A percentile compares a stretch with the other conserved stretches of the same genome.
phyloP scores from a whole-genome alignment of 2,888 invertebrate species.

The Clusia tigrina region DNA sequence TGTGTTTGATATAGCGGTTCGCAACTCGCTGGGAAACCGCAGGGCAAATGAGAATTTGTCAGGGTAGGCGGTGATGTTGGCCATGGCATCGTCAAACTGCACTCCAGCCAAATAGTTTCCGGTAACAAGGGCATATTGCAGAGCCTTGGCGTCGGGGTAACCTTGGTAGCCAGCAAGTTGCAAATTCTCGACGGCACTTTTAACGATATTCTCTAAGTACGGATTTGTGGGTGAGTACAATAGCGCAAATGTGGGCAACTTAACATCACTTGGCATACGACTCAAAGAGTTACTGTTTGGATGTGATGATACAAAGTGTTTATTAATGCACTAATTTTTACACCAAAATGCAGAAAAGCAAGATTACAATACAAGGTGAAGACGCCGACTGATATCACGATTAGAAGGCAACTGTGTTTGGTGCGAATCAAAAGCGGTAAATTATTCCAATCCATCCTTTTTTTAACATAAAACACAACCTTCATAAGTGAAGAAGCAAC shows the following conservation, averaged over 20 bases:
- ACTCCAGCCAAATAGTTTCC: constrained; percentile 66
- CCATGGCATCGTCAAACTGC: constrained; percentile 67
- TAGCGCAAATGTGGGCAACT: constrained; percentile 41
- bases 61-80: constrained; percentile 61
- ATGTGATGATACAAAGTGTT: no score
- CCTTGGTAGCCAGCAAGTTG: constrained; percentile 30
- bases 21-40: constrained; percentile 73
- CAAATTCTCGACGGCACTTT: constrained; percentile 42
- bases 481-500: no score
- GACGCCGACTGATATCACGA: no score
- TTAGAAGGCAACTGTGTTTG: no score
- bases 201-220: constrained; percentile 62
- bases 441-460: no score
- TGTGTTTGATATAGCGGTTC: constrained; percentile 53
- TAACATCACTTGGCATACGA: neutral
- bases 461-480: no score
- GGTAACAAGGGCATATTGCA: constrained; percentile 36
- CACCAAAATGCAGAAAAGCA: no score
- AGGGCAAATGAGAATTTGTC: constrained; percentile 67
- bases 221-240: constrained; percentile 66
- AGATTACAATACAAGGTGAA: no score
- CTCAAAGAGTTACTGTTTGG: no score
- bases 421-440: no score
- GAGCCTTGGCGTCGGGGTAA: constrained; percentile 33
- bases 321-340: no score